A percentile compares a stretch with the other conserved stretches of the same genome.
phyloP scores from a whole-genome alignment of 2,888 invertebrate genomes.

The Gryllus longicercus region DNA sequence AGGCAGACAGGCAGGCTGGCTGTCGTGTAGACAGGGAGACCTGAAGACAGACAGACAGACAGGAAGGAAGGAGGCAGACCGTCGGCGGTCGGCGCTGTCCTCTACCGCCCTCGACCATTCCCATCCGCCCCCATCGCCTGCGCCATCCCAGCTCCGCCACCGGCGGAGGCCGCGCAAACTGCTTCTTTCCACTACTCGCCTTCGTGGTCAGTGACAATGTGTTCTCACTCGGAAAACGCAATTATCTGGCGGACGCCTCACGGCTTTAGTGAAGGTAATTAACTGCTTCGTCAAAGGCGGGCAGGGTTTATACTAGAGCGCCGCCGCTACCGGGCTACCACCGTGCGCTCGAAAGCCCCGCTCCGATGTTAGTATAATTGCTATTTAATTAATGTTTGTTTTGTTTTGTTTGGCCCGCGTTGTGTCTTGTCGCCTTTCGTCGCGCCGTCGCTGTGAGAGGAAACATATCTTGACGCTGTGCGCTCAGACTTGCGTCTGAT shows the following conservation, averaged over 20 bases:
- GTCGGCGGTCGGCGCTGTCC: too few species aligned
- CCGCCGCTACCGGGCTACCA: neutral
- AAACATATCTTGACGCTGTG: too few species aligned
- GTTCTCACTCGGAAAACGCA: constrained; percentile 17
- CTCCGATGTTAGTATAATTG: neutral
- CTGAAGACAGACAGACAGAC: too few species aligned
- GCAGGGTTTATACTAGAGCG: neutral
- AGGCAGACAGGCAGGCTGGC: too few species aligned
- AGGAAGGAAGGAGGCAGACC: too few species aligned
- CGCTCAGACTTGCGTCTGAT: too few species aligned
- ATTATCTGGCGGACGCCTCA: constrained; percentile 17
- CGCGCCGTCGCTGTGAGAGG: too few species aligned
- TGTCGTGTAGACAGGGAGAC: too few species aligned
- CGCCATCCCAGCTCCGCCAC: neutral
- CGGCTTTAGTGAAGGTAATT: constrained; percentile 9
- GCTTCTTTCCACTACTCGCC: constrained; percentile 17
- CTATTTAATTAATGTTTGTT: neutral
- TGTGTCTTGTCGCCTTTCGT: neutral
- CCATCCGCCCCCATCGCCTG: neutral
- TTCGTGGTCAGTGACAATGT: constrained; percentile 17
- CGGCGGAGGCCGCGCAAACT: neutral
- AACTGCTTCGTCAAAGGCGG: constrained; percentile 17
- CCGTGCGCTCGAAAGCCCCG: neutral
- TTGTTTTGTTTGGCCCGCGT: neutral
- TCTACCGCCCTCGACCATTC: neutral